These are phyloP conservation scores for Muntiacus muntjak DNA, from an alignment of 2,113 vertebrate genomes.

Conservation along the genomic window DNA sequence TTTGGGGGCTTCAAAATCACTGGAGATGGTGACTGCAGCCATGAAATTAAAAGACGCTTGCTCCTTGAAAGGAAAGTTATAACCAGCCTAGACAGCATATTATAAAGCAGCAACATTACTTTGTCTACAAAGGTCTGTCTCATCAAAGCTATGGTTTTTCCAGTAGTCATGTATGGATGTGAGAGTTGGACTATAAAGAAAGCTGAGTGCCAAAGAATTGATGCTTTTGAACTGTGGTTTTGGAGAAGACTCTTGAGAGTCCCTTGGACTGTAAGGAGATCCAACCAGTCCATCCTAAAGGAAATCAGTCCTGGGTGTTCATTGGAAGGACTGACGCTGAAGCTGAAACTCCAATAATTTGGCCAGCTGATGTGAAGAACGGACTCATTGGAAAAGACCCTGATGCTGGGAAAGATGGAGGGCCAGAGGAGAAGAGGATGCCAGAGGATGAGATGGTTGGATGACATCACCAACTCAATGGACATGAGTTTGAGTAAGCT, in stretches of 20 bases:
- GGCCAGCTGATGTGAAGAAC: not conserved
- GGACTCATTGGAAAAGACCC: not conserved
- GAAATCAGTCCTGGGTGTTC: not conserved
- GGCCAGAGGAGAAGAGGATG: not conserved
- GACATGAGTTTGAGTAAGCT: not conserved
- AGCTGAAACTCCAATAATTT: not conserved
- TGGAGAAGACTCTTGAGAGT: not conserved
- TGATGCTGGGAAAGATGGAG: not conserved
- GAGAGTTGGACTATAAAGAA: not conserved
- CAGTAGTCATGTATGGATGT: not conserved
- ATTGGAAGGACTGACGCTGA: not conserved
- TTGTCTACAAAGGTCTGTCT: not conserved
- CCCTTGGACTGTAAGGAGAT: not conserved
- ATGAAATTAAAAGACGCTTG: not conserved
- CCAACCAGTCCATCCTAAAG: not conserved
- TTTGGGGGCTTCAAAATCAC: accelerated
- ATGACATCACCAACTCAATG: not conserved
- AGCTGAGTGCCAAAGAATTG: not conserved
- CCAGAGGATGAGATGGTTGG: not conserved
- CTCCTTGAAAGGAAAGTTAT: not conserved
- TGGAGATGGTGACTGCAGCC: not conserved
- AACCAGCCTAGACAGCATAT: not conserved
- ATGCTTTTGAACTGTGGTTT: not conserved
- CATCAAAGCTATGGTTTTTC: not conserved
- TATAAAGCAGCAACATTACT: not conserved